Percentiles rank a stretch among this genome's conserved stretches.
phyloP scores from a whole-genome alignment of 2,797 vertebrate species.

The Naso thynnoides region DNA sequence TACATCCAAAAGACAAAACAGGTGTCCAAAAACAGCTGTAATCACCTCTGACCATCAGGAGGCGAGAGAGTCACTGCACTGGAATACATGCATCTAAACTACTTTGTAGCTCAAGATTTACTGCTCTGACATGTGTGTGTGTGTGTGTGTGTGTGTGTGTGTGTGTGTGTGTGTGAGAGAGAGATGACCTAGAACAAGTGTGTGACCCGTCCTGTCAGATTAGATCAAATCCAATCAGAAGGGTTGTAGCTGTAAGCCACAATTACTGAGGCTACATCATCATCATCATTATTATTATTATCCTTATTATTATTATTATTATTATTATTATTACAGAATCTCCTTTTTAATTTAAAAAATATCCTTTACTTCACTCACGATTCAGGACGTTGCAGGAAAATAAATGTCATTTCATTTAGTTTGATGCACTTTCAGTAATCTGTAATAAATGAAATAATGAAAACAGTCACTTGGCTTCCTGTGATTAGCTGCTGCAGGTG shows the following conservation, averaged over 20 bases:
- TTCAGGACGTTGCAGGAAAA: too few species aligned
- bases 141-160: conserved; percentile 4
- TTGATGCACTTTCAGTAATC: not conserved
- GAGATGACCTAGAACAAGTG: conserved; percentile 49
- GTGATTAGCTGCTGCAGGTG: not conserved
- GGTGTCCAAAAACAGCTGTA: not conserved
- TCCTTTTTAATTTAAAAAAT: too few species aligned
- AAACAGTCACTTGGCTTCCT: not conserved
- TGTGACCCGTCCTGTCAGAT: conserved; percentile 68
- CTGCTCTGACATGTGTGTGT: not conserved
- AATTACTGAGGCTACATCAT: not conserved
- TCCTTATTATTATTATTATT: too few species aligned
- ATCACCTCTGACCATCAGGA: too few species aligned
- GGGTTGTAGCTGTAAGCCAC: conserved; percentile 17
- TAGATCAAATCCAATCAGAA: conserved; percentile 76
- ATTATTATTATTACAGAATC: too few species aligned
- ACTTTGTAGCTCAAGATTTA: not conserved
- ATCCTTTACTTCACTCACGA: too few species aligned
- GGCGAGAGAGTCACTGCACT: too few species aligned
- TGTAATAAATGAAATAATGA: not conserved
- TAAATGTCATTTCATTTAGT: too few species aligned
- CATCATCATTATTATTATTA: too few species aligned
- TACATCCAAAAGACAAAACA: conserved; percentile 7
- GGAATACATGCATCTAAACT: not conserved
- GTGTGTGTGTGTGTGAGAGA: conserved; percentile 15